These are phyloP conservation scores for Mesembrinibis cayennensis DNA, from an alignment of 2,113 vertebrate species.

Conservation along the genomic window DNA sequence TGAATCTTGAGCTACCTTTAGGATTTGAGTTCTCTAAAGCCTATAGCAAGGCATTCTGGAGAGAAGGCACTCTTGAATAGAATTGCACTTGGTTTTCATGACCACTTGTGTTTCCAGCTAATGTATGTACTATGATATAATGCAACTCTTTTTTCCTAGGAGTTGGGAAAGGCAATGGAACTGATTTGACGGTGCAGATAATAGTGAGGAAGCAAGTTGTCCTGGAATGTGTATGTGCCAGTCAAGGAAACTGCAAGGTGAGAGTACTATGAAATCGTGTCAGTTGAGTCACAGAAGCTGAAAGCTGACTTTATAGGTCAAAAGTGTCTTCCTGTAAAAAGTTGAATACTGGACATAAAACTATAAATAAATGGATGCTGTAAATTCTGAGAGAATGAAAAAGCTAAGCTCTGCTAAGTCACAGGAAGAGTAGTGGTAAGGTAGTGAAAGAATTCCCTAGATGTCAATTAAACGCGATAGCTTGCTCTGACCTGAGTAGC, in stretches of 20 bases:
- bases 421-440: background rate
- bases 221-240: constrained; percentile 82
- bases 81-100: background rate
- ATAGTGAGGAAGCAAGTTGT: constrained; percentile 76
- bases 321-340: background rate
- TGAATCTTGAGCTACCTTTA: background rate
- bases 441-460: background rate
- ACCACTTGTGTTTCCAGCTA: background rate
- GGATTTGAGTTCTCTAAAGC: background rate
- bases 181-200: constrained; percentile 86
- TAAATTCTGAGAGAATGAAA: background rate
- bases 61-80: background rate
- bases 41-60: background rate
- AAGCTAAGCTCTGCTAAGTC: background rate
- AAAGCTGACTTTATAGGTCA: background rate
- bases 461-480: background rate
- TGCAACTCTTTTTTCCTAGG: constrained; percentile 68
- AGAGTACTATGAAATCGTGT: background rate
- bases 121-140: background rate
- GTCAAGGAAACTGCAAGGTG: constrained; percentile 85
- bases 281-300: background rate
- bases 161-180: constrained; percentile 87
- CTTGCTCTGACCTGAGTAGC: background rate
- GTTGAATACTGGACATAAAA: background rate
- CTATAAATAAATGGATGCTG: background rate